phyloP scores from a whole-genome alignment of 2,888 invertebrate genomes.

The Ceriagrion tenellum region DNA sequence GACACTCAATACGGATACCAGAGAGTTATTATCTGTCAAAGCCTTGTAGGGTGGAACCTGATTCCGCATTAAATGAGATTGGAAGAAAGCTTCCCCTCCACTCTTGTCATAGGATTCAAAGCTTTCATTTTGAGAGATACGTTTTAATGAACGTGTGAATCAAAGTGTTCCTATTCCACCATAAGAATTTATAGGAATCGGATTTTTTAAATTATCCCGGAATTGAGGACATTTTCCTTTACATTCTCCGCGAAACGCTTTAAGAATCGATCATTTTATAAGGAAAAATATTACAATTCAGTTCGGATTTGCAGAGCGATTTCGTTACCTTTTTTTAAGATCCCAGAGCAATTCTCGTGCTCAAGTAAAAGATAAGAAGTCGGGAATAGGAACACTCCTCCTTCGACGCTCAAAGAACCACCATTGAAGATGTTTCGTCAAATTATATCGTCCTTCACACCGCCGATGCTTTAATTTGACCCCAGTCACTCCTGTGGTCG shows the following conservation, averaged over 20 bases:
- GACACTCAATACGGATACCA: background rate
- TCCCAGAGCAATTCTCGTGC: background rate
- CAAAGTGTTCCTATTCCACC: background rate
- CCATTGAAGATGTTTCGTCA: slow-evolving; percentile 42
- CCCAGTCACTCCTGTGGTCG: background rate
- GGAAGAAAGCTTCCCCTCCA: background rate
- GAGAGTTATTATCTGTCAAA: background rate
- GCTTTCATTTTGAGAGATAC: background rate
- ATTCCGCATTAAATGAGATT: background rate
- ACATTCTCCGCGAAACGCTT: background rate
- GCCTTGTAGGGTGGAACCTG: background rate
- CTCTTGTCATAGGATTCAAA: background rate
- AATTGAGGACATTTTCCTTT: background rate
- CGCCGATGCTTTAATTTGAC: slow-evolving; percentile 23
- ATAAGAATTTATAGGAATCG: background rate
- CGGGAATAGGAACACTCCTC: background rate
- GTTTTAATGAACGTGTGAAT: background rate
- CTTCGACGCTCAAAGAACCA: background rate
- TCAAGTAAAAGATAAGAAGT: background rate
- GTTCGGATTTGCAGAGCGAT: background rate
- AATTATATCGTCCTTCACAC: slow-evolving; percentile 39
- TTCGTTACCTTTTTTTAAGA: background rate
- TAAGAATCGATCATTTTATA: background rate
- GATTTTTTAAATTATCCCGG: background rate
- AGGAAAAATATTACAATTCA: background rate